These are phyloP conservation scores for Willisornis vidua DNA, from an alignment of 2,113 vertebrate genomes.

Conservation along the genomic window DNA sequence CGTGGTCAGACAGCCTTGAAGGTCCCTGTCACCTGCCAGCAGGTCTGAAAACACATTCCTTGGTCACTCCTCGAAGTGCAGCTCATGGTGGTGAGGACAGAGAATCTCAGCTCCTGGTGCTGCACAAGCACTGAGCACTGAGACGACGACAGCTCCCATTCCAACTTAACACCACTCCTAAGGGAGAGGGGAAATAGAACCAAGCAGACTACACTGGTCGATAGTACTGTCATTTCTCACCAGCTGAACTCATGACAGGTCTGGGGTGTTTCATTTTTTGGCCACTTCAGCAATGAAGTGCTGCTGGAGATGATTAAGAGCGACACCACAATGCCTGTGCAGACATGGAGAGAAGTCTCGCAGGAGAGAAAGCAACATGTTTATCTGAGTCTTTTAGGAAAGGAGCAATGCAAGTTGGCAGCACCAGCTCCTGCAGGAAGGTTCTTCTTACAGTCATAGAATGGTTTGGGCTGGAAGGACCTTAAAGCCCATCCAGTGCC, in stretches of 20 bases:
- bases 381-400: background rate
- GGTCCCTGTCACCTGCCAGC: background rate
- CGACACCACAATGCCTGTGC: rapidly evolving
- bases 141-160: background rate
- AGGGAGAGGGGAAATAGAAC: background rate
- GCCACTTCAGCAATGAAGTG: rapidly evolving
- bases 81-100: rapidly evolving
- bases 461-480: background rate
- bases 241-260: background rate
- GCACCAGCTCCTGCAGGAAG: background rate
- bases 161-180: background rate
- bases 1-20: background rate
- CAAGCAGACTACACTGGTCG: background rate
- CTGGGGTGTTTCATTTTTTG: background rate
- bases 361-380: background rate
- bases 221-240: background rate
- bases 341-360: background rate
- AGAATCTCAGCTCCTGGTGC: rapidly evolving
- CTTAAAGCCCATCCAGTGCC: background rate
- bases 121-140: background rate
- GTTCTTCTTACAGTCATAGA: background rate
- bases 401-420: background rate
- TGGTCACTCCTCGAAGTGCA: background rate
- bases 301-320: background rate
- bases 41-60: rapidly evolving